Conservation (phyloP, 2,113 vertebrate genomes). For the Tautogolabrus adspersus region DNA sequence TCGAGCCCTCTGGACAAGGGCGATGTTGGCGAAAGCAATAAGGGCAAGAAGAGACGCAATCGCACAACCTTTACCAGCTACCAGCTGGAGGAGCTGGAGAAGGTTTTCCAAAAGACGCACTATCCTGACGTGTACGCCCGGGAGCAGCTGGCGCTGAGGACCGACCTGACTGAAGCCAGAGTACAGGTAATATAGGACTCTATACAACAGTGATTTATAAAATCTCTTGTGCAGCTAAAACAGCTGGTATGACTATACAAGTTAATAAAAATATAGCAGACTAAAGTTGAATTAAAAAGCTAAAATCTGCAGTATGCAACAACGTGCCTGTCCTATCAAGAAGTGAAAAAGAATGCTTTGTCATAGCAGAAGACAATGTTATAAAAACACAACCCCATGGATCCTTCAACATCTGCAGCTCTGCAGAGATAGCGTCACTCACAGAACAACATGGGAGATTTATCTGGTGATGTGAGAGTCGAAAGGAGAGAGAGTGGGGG, state of each 20-base stretch:
- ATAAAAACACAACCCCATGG: constrained; percentile 48
- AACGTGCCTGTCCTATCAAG: neutral
- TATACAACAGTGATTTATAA: no score
- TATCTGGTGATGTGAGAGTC: constrained; percentile 79
- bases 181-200: constrained; percentile 89
- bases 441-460: constrained; percentile 71
- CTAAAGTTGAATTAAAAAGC: neutral
- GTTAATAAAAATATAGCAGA: neutral
- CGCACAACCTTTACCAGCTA: constrained; percentile 99
- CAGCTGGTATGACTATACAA: neutral
- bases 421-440: constrained; percentile 79
- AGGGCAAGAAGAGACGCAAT: constrained; percentile 97
- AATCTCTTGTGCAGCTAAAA: neutral
- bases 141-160: constrained; percentile 98
- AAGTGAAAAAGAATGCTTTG: constrained; percentile 1
- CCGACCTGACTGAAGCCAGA: constrained; percentile 96
- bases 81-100: constrained; percentile 98
- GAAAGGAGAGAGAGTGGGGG: constrained; percentile 58
- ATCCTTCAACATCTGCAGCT: constrained; percentile 75
- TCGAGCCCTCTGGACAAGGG: constrained; percentile 91
- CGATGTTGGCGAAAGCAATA: constrained; percentile 93
- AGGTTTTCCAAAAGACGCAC: constrained; percentile 99
- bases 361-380: constrained; percentile 30
- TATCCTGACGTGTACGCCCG: constrained; percentile 98
- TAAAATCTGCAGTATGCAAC: constrained; percentile 2